Base-by-base conservation (phyloP, 2,113 vertebrate genomes). In the Epinephelus moara region DNA sequence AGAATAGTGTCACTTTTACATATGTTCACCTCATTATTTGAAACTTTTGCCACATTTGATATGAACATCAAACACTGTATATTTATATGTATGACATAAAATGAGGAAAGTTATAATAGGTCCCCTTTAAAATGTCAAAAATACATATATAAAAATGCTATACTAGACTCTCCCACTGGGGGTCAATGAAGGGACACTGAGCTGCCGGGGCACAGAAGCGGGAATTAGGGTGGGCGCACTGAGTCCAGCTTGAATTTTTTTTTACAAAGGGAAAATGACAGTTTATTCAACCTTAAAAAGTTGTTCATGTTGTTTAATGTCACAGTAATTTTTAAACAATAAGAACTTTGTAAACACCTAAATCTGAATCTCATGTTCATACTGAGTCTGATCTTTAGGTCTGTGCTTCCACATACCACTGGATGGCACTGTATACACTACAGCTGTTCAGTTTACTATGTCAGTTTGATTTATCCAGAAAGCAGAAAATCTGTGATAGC, bases 171-270 rank as follows among this genome's bases (percentile, higher is more conserved):
- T 99, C 97, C 98, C 98, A 99, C 1, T 94, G 94, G 0, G 96
- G 91, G 25, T 99, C 98, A 2, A 99, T 96, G 90, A 99, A 98
- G 62, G 98, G 98, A 84, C 98, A 99, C 94, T 99, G 98, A 75
- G 83, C 93, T 15, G 98, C 98, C 0, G n/a, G 98, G 55, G 96
- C 95, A 80, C 98, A 99, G 95, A 99, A 99, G 27, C 98, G 93
- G 1, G 98, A 99, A 92, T 99, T 99, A 74, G 98, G 97, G 73
- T 99, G 98, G 53, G 98, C 97, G 27, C 97, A 97, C 0, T 93
- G 91, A 11, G 89, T 88, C 0, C 85, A 77, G 11, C 69, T 96
- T 97, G 25, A 27, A 27, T 27, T 92, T 92, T 71, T 74, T 23
- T 12, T 70, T n/a, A 55, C 21, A 62, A 14, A 78, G 8, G 77